Base-by-base conservation (phyloP, 2,113 vertebrate species). In the Ophthalmolycus amberensis region DNA sequence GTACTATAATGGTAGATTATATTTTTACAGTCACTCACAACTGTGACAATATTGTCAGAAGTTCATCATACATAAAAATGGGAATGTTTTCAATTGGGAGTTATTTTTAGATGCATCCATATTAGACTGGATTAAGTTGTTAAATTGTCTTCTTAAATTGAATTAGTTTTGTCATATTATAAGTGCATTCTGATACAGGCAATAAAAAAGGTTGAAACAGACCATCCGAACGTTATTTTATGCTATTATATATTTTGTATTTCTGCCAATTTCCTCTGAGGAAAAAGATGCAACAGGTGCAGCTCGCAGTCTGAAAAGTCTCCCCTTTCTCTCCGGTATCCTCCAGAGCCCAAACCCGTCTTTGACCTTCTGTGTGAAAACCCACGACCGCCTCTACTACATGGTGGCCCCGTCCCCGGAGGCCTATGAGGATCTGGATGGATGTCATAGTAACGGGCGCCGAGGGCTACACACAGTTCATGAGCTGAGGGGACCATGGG, bases 301-400 rank as follows among this genome's bases (percentile, higher is more conserved):
- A 66, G 54, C 37, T 71, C 56, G 38, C 59, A 63, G 18, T 83
- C 66, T 63, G 5, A 89, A 73, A 64, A 10, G 3, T 68, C 71
- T 3, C 14, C 75, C 29, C 46, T 56, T 10, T 76, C 72, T 82
- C 38, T 44, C 6, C 59, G 18, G 63, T 15, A 67, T 69, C 48
- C 83, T 71, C 75, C 93, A 99, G 98, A 99, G 98, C 85, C 98
- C 98, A 0, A 98, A 97, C 90, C 96, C 96, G 0, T 95, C 96
- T 8, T 95, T 99, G 74, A 99, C 98, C 29, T 99, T 99, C 94
- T 99, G 98, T 0, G 98, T 99, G 91, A 99, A 99, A 94, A 99
- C 98, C 22, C 98, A 98, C 0, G 97, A 99, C 93, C 96, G 98
- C n/a, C 95, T 99, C 4, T 99, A 99, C 94, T 99, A 96, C 93